phyloP scores from a whole-genome alignment of 2,888 invertebrate species.

The Ophion obscuratus region DNA sequence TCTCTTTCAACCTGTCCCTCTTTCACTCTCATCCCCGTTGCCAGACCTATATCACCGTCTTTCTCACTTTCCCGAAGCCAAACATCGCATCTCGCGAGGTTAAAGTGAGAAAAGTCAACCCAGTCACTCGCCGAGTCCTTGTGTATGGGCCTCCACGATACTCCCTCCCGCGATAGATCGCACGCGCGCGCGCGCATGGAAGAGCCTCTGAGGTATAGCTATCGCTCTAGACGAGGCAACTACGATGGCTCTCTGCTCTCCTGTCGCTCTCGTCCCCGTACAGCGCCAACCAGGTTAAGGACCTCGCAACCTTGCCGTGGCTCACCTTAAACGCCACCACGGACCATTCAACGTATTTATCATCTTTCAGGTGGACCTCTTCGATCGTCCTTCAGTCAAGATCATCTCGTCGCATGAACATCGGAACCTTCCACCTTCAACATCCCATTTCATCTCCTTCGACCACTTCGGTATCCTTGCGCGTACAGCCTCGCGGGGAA shows the following conservation, averaged over 20 bases:
- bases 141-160: constrained; percentile 73
- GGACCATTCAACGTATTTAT: constrained; percentile 39
- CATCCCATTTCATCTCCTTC: neutral
- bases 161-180: constrained; percentile 63
- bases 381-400: neutral
- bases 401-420: neutral
- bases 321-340: constrained; percentile 41
- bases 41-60: constrained; percentile 45
- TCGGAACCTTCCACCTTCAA: neutral
- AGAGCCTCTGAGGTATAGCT: constrained; percentile 45
- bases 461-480: neutral
- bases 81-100: constrained; percentile 83
- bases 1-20: constrained; percentile 53
- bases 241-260: constrained; percentile 57
- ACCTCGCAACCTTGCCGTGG: constrained; percentile 65
- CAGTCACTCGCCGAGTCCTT: constrained; percentile 81
- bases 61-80: constrained; percentile 76
- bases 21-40: constrained; percentile 42
- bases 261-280: constrained; percentile 54
- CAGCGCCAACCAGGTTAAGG: constrained; percentile 61
- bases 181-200: constrained; percentile 64
- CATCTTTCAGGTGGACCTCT: neutral
- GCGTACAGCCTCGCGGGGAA: neutral
- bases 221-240: constrained; percentile 57
- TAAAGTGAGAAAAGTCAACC: constrained; percentile 84